Evolutionary conservation across 1,140 invertebrate species (phyloP).

Genomic region (Atopsyche davidsoni): DNA sequence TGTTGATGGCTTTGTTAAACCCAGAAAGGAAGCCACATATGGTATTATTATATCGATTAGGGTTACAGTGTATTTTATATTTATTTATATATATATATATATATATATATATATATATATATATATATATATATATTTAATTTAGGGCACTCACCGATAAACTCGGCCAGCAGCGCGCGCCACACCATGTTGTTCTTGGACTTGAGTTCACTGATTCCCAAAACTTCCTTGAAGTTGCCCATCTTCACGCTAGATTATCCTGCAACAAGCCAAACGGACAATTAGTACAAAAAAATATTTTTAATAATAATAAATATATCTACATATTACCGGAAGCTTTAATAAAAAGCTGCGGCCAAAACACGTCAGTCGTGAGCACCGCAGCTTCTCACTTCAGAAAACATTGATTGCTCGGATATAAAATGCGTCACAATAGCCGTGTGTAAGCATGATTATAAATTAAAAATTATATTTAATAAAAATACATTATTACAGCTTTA

Average conservation of each 20-base stretch:
- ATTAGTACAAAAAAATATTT: too few relatives aligned
- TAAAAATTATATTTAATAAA: too few relatives aligned
- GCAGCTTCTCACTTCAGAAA: too few relatives aligned
- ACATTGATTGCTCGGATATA: too few relatives aligned
- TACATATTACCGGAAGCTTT: too few relatives aligned
- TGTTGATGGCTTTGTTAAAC: neutral
- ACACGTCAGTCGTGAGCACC: too few relatives aligned
- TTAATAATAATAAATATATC: too few relatives aligned
- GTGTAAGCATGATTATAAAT: too few relatives aligned
- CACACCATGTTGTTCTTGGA: constrained; percentile 25
- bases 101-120: neutral
- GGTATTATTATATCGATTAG: neutral
- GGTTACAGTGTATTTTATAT: neutral
- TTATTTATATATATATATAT: neutral
- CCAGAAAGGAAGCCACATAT: neutral
- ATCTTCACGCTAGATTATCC: constrained; percentile 20
- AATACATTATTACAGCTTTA: too few relatives aligned
- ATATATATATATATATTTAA: neutral
- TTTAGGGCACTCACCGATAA: constrained; percentile 44
- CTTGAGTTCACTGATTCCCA: constrained; percentile 26
- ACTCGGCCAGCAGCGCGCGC: constrained; percentile 73
- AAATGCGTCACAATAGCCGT: too few relatives aligned
- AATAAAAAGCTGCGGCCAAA: too few relatives aligned
- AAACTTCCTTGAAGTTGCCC: constrained; percentile 24
- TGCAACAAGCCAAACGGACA: constrained; percentile 9